Evolutionary conservation across 1,140 invertebrate genomes (phyloP), one percentile per base, ranked within the genome.

Genomic region (Drosophila bocki): DNA sequence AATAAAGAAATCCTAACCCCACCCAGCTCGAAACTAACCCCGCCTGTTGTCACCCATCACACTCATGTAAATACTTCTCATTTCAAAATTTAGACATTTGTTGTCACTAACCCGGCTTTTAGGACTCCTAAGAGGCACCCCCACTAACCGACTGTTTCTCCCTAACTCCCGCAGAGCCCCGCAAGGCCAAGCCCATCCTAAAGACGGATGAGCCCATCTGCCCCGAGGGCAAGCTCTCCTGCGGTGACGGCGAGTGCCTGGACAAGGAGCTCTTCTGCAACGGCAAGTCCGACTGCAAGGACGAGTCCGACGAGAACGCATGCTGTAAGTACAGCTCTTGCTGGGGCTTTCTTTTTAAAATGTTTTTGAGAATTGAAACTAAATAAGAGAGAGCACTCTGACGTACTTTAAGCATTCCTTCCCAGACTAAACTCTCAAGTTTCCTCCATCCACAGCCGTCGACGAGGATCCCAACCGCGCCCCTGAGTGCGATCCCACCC

Each of bases 301-400:
- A 99, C 93, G 97, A 98, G 87, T 98, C 97, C 42, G 98, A 99
- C 92, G 98, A 99, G 94, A 98, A 97, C 88, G 97, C 97, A 77
- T 99, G 98, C 95, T 96, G 97, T 98, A 94, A 96, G 97, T 96
- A 33, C 19, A 69, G 47, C 45, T 37, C 26, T 9, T 17, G 3
- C 26, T 12, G 2, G 4, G 15, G 17, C 7, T 35, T 61, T 35
- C 7, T 35, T 22, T 37, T 22, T 29, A 12, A 17, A 42, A 26
- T n/a, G 12, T n/a, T 6, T 22, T 57, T n/a, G 3, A 8, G 17
- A 15, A 15, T 17, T 33, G 0, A 33, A 51, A 29, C 8, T 3
- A n/a, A 50, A 15, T n/a, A 29, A 29, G 4, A 45, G 5, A 37
- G 12, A 13, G 19, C 44, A 47, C 19, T 13, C 7, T 35, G 6